These are phyloP conservation scores for Lochmaea crataegi DNA, from an alignment of 2,888 invertebrate genomes.

Conservation along the genomic window DNA sequence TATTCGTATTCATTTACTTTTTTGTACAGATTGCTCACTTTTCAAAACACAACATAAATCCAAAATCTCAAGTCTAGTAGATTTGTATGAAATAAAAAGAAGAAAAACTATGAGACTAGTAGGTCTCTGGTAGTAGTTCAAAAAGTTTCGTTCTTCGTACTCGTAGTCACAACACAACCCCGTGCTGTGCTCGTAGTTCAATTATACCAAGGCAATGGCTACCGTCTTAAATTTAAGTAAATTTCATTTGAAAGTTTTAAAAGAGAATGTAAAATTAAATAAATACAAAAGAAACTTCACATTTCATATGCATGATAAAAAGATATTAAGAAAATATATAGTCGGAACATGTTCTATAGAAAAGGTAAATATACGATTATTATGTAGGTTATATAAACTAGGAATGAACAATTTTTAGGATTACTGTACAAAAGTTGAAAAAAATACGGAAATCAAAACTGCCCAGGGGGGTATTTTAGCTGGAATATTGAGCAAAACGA, in stretches of 20 bases:
- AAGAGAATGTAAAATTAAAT: slow-evolving; percentile 47
- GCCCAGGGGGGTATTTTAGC: slow-evolving; percentile 55
- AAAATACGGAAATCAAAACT: slow-evolving; percentile 44
- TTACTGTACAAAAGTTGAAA: slow-evolving; percentile 47
- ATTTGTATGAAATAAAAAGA: not conserved
- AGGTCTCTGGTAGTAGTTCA: slow-evolving; percentile 32
- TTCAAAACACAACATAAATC: not conserved
- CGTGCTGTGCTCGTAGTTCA: slow-evolving; percentile 41
- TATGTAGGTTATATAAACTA: slow-evolving; percentile 30
- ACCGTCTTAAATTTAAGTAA: slow-evolving; percentile 53
- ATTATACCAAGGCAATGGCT: slow-evolving; percentile 48
- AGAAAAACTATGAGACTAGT: not conserved
- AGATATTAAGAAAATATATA: slow-evolving; percentile 41
- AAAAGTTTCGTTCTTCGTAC: not conserved
- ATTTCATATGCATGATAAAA: slow-evolving; percentile 45
- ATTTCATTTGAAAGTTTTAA: slow-evolving; percentile 52
- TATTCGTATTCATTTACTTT: not conserved
- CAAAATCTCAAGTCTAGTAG: not conserved
- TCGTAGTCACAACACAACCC: too few relatives aligned
- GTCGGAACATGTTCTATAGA: slow-evolving; percentile 29
- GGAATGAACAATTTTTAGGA: slow-evolving; percentile 45
- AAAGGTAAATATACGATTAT: not conserved
- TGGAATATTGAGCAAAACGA: slow-evolving; percentile 53
- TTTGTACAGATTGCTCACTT: not conserved
- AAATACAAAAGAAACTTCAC: slow-evolving; percentile 49